Evolutionary conservation across 2,113 vertebrate genomes (phyloP), one percentile per base, ranked within the genome.

Genomic region (Symphodus melops): DNA sequence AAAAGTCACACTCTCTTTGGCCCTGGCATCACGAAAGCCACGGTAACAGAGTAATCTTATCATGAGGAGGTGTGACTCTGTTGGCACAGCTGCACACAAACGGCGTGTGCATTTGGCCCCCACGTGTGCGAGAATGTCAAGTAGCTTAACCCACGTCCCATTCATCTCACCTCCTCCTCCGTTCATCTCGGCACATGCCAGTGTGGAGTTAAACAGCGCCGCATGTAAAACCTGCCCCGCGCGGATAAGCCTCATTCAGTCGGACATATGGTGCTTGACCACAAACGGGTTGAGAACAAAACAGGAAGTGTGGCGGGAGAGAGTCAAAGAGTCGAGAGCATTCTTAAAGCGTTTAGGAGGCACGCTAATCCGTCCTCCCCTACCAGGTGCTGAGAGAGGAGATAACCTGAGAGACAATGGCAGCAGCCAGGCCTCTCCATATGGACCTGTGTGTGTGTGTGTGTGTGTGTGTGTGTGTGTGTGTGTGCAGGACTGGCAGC

Each of bases 341-440:
- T 85, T 90, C 88, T 91, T 89, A 52, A 64, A 83, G 86, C 57
- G 23, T 68, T 73, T 74, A 77, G 80, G 74, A 88, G 85, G 73
- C 64, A 20, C 19, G 16, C 59, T 91, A 91, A 92, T 92, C 90
- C 85, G 37, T 48, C 57, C 84, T 85, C 83, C 88, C 87, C 81
- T 72, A 76, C 87, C 83, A 90, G 86, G 90, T 91, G 90, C 86
- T 88, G 89, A 93, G 83, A 88, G 92, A 89, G 72, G 77, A 89
- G 91, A 90, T 92, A 90, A 92, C 88, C 82, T 88, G 77, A 59
- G 82, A 90, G 83, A 91, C 92, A 92, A 87, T 85, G 76, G 77
- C 70, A 77, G 46, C n/a, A 1, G 67, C 51, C 77, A 70, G 77
- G 59, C 78, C 77, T 70, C 72, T 79, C 83, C 89, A 83, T 80